Percentiles rank a stretch among this genome's conserved stretches.
phyloP scores from a whole-genome alignment of 2,888 invertebrate species.

The Vannuccia rotundouncinata region DNA sequence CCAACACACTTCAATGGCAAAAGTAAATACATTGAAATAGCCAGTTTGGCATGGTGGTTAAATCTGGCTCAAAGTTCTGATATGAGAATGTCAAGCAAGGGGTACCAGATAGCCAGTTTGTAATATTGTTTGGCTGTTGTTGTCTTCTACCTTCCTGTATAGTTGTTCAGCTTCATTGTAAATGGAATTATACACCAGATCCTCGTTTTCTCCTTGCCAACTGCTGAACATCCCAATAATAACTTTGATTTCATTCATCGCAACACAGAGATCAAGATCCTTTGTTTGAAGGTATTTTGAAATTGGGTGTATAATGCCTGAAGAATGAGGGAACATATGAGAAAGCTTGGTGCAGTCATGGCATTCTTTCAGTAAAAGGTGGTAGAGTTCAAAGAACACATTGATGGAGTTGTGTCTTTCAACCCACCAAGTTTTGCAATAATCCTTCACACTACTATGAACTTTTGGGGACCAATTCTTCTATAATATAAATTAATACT shows the following conservation, averaged over 20 bases:
- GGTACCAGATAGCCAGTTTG: constrained; percentile 2
- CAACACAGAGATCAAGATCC: background rate
- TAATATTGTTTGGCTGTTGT: constrained; percentile 16
- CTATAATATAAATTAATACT: no score
- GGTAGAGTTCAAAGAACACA: background rate
- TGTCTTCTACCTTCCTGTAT: background rate
- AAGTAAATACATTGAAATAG: constrained; percentile 8
- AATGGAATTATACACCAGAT: background rate
- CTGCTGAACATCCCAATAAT: background rate
- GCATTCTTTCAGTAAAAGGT: background rate
- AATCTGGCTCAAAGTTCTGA: background rate
- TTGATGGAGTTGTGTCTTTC: background rate
- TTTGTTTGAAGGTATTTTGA: background rate
- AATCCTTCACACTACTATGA: background rate
- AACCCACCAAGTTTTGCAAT: background rate
- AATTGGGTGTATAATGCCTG: background rate
- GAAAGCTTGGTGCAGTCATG: background rate
- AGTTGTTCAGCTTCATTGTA: background rate
- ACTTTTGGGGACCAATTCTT: background rate
- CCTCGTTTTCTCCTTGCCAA: background rate
- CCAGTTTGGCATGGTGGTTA: constrained; percentile 9
- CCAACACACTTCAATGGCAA: background rate
- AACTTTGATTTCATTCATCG: background rate
- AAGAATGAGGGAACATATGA: background rate
- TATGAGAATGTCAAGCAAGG: constrained; percentile 19